Conservation (phyloP, 2,113 vertebrate species). For the Sylvia atricapilla region DNA sequence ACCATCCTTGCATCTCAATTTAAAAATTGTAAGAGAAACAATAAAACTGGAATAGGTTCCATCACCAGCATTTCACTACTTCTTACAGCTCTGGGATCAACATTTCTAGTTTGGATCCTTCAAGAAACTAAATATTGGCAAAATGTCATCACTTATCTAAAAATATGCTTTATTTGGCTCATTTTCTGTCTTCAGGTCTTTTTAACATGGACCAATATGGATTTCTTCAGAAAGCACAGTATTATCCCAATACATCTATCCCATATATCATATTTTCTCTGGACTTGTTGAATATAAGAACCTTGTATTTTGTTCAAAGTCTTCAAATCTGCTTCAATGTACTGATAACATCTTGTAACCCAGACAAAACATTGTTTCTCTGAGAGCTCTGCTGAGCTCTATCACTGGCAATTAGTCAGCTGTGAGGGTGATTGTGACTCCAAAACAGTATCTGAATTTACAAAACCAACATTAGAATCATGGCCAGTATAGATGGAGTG, state of each 20-base stretch:
- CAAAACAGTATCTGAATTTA: neutral
- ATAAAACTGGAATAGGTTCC: neutral
- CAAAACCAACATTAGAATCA: constrained; percentile 9
- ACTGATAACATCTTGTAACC: neutral
- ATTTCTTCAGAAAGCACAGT: neutral
- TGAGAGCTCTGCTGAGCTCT: neutral
- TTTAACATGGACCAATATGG: neutral
- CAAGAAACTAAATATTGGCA: neutral
- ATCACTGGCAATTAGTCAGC: neutral
- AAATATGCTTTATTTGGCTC: neutral
- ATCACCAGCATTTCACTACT: neutral
- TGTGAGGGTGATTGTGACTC: neutral
- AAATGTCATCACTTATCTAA: neutral
- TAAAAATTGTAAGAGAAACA: neutral
- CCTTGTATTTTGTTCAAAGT: neutral
- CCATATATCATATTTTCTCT: neutral
- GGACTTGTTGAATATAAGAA: neutral
- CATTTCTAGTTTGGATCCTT: neutral
- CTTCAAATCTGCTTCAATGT: neutral
- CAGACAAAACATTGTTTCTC: neutral
- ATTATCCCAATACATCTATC: neutral
- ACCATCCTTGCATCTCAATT: neutral
- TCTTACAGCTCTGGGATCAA: neutral
- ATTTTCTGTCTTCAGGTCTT: neutral
- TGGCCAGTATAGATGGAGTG: neutral